Conservation (phyloP, 1,140 invertebrate genomes). For the Achroia grisella region DNA sequence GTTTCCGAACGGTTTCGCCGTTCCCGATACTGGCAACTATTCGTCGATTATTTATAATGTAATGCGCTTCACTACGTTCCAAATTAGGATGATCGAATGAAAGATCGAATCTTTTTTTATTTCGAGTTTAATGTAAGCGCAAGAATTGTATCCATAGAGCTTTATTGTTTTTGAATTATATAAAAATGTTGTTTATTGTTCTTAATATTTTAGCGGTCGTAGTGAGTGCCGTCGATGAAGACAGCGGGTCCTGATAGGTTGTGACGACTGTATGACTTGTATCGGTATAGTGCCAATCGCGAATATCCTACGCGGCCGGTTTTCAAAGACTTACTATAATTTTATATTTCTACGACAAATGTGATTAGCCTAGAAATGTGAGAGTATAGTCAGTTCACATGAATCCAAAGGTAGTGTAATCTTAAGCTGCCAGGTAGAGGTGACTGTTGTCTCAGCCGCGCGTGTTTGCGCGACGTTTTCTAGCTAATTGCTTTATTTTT, state of each 20-base stretch:
- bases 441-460: not conserved
- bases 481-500: no score
- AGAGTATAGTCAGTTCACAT: no score
- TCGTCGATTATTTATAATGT: constrained; percentile 10
- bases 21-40: constrained; percentile 27
- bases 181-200: not conserved
- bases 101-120: constrained; percentile 1
- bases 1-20: constrained; percentile 36
- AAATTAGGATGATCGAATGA: constrained; percentile 3
- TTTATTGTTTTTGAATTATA: not conserved
- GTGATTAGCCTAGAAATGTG: not conserved
- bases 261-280: constrained; percentile 11
- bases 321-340: not conserved
- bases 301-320: constrained; percentile 2
- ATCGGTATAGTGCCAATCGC: constrained; percentile 13
- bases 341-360: not conserved
- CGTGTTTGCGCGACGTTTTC: not conserved
- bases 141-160: not conserved
- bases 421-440: not conserved
- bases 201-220: not conserved
- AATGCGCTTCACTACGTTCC: constrained; percentile 5
- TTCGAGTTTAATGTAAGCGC: not conserved
- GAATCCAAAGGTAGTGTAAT: not conserved
- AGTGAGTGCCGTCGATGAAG: constrained; percentile 6
- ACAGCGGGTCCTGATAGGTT: constrained; percentile 4